phyloP scores from a whole-genome alignment of 37 sponge, comb jelly and placozoan genomes.

The Eunapius fragilis region DNA sequence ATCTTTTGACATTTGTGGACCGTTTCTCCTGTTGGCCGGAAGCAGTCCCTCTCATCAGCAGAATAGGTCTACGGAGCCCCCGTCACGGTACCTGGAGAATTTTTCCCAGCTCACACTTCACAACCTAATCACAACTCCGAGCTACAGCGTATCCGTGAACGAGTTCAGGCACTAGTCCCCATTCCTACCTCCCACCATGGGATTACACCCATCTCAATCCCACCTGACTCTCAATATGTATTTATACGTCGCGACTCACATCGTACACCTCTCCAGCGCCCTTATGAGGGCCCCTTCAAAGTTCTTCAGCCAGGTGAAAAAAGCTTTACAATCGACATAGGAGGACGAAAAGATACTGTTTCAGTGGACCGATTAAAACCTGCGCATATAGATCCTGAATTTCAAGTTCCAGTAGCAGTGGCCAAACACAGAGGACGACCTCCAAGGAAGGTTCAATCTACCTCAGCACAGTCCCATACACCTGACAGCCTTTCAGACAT shows the following conservation, averaged over 20 bases:
- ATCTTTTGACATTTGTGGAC: constrained; percentile 24
- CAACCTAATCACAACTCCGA: no score
- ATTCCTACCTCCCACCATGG: no score
- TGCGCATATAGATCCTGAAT: not conserved
- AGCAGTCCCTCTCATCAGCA: constrained; percentile 44
- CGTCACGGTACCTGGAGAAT: no score
- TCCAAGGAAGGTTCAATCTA: not conserved
- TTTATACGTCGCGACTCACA: constrained; percentile 13
- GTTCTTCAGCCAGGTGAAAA: constrained; percentile 20
- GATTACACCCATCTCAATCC: no score
- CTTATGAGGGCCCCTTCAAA: constrained; percentile 47
- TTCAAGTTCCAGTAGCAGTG: not conserved
- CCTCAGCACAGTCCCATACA: no score
- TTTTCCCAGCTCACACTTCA: no score
- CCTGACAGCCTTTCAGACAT: not conserved
- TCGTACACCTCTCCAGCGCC: constrained; percentile 32
- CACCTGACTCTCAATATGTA: constrained; percentile 4
- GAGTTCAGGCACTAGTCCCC: no score
- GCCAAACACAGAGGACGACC: not conserved
- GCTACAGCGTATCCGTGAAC: no score
- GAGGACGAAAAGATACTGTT: constrained; percentile 12
- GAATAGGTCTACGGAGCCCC: no score
- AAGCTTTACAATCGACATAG: constrained; percentile 17
- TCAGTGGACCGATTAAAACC: constrained; percentile 45
- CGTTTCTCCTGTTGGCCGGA: constrained; percentile 32